phyloP scores from a whole-genome alignment of 2,113 vertebrate species.

The Sarotherodon lohbergeri region DNA sequence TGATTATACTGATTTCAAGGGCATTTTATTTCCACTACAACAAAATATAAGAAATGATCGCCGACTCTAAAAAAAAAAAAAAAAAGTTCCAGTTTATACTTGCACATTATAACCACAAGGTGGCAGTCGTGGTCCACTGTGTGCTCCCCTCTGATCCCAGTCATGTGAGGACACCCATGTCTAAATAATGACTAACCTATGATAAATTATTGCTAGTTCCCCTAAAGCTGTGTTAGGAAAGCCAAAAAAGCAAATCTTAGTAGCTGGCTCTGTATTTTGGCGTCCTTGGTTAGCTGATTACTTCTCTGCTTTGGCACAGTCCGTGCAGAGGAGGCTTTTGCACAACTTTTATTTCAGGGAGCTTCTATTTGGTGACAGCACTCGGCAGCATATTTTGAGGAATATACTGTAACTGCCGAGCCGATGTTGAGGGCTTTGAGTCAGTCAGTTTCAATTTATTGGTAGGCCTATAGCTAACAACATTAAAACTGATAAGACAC shows the following conservation, averaged over 20 bases:
- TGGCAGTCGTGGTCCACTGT: background rate
- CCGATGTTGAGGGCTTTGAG: background rate
- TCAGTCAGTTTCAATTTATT: background rate
- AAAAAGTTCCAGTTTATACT: background rate
- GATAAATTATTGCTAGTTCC: conserved; percentile 10
- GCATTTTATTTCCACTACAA: background rate
- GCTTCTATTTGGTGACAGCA: background rate
- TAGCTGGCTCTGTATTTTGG: background rate
- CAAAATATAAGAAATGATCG: background rate
- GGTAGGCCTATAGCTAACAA: background rate
- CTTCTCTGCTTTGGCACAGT: background rate
- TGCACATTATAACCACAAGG: conserved; percentile 31
- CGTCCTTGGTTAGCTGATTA: background rate
- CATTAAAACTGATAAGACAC: background rate
- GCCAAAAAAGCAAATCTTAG: background rate
- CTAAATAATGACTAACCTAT: conserved; percentile 4
- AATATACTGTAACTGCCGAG: background rate
- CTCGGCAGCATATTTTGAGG: background rate
- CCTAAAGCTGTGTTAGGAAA: background rate
- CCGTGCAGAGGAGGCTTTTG: background rate
- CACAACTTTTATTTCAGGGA: background rate
- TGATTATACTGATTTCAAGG: background rate
- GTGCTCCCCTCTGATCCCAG: background rate
- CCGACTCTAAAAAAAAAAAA: too few species aligned
- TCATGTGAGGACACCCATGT: background rate